These are phyloP conservation scores for Pandion haliaetus DNA, from an alignment of 2,113 vertebrate species.

Conservation along the genomic window DNA sequence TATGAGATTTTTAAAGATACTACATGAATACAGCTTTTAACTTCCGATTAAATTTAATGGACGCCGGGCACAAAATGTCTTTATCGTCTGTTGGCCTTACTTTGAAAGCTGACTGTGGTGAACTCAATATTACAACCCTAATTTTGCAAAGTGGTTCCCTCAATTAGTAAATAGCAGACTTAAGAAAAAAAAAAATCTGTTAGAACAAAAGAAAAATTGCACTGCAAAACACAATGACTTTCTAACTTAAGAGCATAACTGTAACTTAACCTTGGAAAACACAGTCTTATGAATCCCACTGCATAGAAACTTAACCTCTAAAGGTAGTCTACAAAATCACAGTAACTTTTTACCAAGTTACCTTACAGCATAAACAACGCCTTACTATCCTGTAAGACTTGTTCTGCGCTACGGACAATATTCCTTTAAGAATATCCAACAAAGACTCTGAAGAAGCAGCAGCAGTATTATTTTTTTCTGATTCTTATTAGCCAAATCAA, in stretches of 20 bases:
- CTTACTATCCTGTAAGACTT: neutral
- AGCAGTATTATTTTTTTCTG: neutral
- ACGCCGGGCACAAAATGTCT: conserved; percentile 1
- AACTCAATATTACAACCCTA: neutral
- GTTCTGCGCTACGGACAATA: neutral
- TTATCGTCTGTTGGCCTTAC: neutral
- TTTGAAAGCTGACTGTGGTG: neutral
- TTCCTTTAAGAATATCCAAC: neutral
- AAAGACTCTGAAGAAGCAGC: neutral
- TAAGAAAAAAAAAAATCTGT: neutral
- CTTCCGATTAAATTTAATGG: conserved; percentile 18
- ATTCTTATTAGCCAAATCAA: neutral
- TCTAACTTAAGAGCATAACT: neutral
- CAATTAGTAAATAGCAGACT: neutral
- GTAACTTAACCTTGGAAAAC: neutral
- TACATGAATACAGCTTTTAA: neutral
- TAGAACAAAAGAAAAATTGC: neutral
- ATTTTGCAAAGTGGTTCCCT: neutral
- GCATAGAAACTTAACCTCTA: neutral
- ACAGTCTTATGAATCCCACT: neutral
- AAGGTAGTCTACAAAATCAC: neutral
- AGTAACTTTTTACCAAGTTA: neutral
- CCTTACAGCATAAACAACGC: neutral
- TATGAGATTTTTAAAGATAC: neutral
- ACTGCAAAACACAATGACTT: neutral